These are phyloP conservation scores for Etheostoma perlongum DNA, from an alignment of 2,797 vertebrate genomes.

Conservation along the genomic window DNA sequence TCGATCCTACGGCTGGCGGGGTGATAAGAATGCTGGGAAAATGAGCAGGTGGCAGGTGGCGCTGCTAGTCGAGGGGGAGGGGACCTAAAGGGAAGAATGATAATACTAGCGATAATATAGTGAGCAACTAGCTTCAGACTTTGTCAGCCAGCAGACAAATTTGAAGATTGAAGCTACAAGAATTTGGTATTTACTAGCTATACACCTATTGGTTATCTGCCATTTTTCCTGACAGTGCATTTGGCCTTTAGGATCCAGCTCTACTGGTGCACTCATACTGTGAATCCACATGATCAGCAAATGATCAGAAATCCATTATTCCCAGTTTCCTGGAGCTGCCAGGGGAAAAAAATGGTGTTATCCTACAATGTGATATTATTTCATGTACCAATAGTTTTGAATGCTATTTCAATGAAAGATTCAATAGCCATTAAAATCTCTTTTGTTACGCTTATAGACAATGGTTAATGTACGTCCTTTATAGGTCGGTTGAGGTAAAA, in stretches of 20 bases:
- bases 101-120: slow-evolving; percentile 61
- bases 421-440: background rate
- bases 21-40: slow-evolving; percentile 86
- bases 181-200: slow-evolving; percentile 6
- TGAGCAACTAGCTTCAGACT: slow-evolving; percentile 26
- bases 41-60: slow-evolving; percentile 80
- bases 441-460: background rate
- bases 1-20: slow-evolving; percentile 34
- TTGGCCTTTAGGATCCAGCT: background rate
- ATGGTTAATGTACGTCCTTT: background rate
- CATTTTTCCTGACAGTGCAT: background rate
- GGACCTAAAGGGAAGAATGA: slow-evolving; percentile 59
- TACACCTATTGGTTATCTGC: background rate
- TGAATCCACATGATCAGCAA: background rate
- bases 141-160: slow-evolving; percentile 29
- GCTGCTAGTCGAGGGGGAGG: slow-evolving; percentile 12
- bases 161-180: slow-evolving; percentile 18
- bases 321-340: no score
- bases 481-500: background rate
- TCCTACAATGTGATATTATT: background rate
- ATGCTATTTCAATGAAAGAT: background rate
- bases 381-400: background rate
- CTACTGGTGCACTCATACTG: background rate
- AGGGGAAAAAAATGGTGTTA: background rate
- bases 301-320: background rate